Evolutionary conservation across 2,797 vertebrate genomes (phyloP), one percentile per base, ranked within the genome.

Genomic region (Pseudomugil gertrudae): DNA sequence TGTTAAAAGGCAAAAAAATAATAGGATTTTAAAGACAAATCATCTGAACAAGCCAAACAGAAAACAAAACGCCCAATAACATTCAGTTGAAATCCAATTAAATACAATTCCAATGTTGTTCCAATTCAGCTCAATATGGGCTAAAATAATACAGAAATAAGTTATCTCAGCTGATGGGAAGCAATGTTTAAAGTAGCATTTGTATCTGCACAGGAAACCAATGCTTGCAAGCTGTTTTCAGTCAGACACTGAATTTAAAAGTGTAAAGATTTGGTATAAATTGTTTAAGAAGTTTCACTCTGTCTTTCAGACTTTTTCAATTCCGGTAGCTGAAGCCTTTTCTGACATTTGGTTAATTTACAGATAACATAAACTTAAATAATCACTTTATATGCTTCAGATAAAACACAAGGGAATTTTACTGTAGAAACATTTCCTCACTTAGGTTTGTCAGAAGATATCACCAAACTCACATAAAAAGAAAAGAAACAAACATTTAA

Each of bases 1-100:
- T 80, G 64, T 72, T 63, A 67, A 72, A 73, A 79, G 57, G 61
- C 62, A 27, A 58, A 79, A 77, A 84, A 75, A 79, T 58, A 26
- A 57, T 62, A 1, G 0, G 6, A 74, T 77, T 78, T 79, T 64
- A 78, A 83, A 64, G 23, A 21, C 67, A 69, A 66, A 76, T 66
- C 57, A 65, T 76, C 70, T 56, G 45, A 73, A 56, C 21, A 43
- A 50, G 47, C 45, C 57, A 48, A 56, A 43, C 26, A 23, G n/a
- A 50, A 15, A 5, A 29, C 13, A 8, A 66, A 45, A 0, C 15
- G 0, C 36, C 14, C 4, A 13, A 36, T 9, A 36, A 36, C 4
- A 36, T 36, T 36, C 35, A 14, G 10, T 36, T 40, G 6, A 38
- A 38, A 13, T 38, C 3, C 14, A 40, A 40, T 1, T 40, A 43